Percentiles rank a stretch among this genome's conserved stretches.
Evolutionary conservation across 2,113 vertebrate species (phyloP).

Genomic region (Hyperopisus bebe): DNA sequence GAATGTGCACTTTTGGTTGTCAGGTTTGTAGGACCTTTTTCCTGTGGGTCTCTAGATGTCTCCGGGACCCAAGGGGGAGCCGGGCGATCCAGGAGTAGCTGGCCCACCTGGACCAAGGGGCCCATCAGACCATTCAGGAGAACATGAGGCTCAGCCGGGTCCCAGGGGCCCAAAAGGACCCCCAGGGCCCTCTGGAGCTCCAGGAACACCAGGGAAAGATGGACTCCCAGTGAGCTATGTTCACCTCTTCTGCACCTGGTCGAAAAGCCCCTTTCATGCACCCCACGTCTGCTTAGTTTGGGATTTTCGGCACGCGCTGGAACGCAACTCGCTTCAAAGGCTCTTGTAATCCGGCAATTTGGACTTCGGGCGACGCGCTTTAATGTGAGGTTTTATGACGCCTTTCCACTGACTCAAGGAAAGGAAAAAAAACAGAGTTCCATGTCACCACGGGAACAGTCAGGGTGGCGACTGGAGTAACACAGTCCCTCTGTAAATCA

Average conservation of each 20-base stretch:
- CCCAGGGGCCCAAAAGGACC: constrained; percentile 53
- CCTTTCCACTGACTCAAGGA: constrained; percentile 1
- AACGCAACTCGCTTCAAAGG: neutral
- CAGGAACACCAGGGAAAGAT: constrained; percentile 50
- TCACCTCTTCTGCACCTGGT: neutral
- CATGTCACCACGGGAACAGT: neutral
- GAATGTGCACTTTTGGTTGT: neutral
- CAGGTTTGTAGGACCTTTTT: neutral
- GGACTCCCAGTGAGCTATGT: constrained; percentile 58
- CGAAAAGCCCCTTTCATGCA: neutral
- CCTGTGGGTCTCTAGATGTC: constrained; percentile 31
- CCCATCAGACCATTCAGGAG: constrained; percentile 20
- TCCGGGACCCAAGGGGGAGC: constrained; percentile 52
- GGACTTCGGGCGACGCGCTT: neutral
- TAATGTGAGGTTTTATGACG: neutral
- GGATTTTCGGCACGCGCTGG: neutral
- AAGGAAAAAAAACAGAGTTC: neutral
- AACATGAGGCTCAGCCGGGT: constrained; percentile 42
- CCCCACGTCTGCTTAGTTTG: neutral
- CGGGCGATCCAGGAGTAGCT: constrained; percentile 47
- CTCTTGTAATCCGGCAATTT: constrained; percentile 9
- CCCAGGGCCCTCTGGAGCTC: constrained; percentile 40
- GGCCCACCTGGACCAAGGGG: constrained; percentile 51
- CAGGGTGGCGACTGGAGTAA: neutral
- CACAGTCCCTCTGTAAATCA: neutral